These are phyloP conservation scores for Agrilus planipennis DNA, from an alignment of 1,140 invertebrate genomes.

Conservation along the genomic window DNA sequence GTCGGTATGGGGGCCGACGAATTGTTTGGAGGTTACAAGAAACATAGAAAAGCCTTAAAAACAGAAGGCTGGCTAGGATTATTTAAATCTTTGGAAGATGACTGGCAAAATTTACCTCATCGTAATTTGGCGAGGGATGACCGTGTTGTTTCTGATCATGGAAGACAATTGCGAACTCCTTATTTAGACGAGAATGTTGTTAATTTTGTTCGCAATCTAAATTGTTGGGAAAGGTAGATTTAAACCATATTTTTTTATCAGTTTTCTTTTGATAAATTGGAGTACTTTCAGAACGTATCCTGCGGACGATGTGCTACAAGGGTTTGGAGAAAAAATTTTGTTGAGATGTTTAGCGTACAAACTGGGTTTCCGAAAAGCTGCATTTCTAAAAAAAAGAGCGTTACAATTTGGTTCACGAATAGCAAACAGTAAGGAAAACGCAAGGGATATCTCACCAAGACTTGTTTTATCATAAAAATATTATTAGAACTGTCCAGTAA, in stretches of 20 bases:
- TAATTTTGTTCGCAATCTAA: slow-evolving; percentile 53
- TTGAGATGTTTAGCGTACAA: slow-evolving; percentile 65
- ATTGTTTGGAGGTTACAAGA: slow-evolving; percentile 86
- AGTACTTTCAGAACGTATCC: slow-evolving; percentile 47
- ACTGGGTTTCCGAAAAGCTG: slow-evolving; percentile 54
- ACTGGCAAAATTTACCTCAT: slow-evolving; percentile 75
- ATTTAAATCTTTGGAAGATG: slow-evolving; percentile 55
- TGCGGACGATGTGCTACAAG: slow-evolving; percentile 48
- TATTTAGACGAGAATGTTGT: slow-evolving; percentile 89
- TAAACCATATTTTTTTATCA: not conserved
- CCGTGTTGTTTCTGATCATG: slow-evolving; percentile 68
- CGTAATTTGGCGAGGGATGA: slow-evolving; percentile 93
- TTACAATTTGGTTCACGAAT: slow-evolving; percentile 97
- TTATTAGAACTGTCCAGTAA: too few species aligned
- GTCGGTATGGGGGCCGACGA: slow-evolving; percentile 95
- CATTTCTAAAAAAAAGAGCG: slow-evolving; percentile 74
- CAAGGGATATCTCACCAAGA: slow-evolving; percentile 52
- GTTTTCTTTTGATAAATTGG: slow-evolving; percentile 3
- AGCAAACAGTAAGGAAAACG: slow-evolving; percentile 86
- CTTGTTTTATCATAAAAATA: slow-evolving; percentile 13
- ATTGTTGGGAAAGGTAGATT: slow-evolving; percentile 63
- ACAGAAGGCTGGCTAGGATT: slow-evolving; percentile 54
- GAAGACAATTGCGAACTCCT: slow-evolving; percentile 72
- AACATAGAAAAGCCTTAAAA: slow-evolving; percentile 66
- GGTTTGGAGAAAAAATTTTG: slow-evolving; percentile 89